phyloP scores from a whole-genome alignment of 2,113 vertebrate species.

The Pantherophis guttatus region DNA sequence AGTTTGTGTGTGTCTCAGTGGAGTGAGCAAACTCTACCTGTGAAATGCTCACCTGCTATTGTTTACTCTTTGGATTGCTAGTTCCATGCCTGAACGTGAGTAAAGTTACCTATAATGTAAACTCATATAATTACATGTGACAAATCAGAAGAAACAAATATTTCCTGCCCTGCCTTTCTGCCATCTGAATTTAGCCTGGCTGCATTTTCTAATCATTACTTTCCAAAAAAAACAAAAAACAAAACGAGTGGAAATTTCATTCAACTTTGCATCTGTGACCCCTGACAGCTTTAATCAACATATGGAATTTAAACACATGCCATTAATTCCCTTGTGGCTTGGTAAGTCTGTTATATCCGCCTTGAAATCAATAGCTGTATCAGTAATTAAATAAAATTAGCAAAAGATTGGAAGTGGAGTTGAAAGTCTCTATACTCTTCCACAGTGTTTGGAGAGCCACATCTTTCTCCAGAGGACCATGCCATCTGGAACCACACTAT shows the following conservation, averaged over 20 bases:
- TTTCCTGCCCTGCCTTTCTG: background rate
- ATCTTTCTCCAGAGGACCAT: slow-evolving; percentile 32
- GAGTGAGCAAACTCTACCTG: background rate
- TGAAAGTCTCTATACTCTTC: slow-evolving; percentile 43
- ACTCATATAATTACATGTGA: rapidly evolving
- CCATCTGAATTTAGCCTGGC: background rate
- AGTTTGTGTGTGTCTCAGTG: background rate
- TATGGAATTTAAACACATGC: slow-evolving; percentile 56
- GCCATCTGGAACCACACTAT: slow-evolving; percentile 32
- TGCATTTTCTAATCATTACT: background rate
- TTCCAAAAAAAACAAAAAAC: background rate
- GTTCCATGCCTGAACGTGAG: background rate
- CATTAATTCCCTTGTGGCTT: slow-evolving; percentile 34
- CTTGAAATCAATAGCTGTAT: slow-evolving; percentile 67
- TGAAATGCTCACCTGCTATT: background rate
- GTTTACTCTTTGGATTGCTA: slow-evolving; percentile 17
- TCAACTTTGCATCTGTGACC: slow-evolving; percentile 27
- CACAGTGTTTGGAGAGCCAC: background rate
- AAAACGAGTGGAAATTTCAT: slow-evolving; percentile 16
- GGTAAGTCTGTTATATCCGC: slow-evolving; percentile 50
- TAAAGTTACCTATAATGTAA: background rate
- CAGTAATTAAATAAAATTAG: slow-evolving; percentile 61
- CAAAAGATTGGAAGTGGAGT: slow-evolving; percentile 43
- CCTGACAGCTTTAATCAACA: slow-evolving; percentile 58
- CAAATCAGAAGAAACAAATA: background rate